phyloP scores from a whole-genome alignment of 2,797 vertebrate species.

The Xenops minutus region DNA sequence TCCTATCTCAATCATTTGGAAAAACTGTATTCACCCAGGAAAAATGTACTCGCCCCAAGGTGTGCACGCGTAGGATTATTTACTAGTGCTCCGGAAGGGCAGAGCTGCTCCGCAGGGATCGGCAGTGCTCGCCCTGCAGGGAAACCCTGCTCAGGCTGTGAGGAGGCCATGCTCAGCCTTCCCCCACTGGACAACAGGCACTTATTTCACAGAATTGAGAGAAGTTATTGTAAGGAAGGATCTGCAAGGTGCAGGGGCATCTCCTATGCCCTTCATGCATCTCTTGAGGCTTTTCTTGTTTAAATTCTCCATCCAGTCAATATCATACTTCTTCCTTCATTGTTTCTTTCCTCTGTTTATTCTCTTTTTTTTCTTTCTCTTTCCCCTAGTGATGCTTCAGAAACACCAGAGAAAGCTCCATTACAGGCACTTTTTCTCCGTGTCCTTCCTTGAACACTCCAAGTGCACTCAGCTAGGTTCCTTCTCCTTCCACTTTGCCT shows the following conservation, averaged over 20 bases:
- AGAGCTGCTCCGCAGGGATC: neutral
- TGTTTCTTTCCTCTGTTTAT: neutral
- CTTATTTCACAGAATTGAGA: neutral
- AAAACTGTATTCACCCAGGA: conserved; percentile 22
- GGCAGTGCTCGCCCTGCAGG: neutral
- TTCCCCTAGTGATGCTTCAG: neutral
- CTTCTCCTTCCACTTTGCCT: neutral
- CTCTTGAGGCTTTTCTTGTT: neutral
- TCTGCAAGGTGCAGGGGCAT: neutral
- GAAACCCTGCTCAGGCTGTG: neutral
- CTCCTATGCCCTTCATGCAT: neutral
- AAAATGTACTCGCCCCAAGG: neutral
- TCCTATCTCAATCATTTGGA: neutral
- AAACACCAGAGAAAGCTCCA: neutral
- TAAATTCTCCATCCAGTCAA: neutral
- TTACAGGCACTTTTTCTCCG: neutral
- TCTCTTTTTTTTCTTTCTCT: neutral
- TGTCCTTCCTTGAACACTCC: neutral
- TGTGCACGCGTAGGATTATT: neutral
- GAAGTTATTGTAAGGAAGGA: neutral
- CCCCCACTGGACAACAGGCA: neutral
- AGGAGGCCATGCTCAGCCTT: neutral
- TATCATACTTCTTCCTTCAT: neutral
- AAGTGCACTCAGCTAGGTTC: neutral
- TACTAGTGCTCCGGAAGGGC: neutral